Base-by-base conservation (phyloP, 2,888 invertebrate genomes). In the Choreutis nemorana region DNA sequence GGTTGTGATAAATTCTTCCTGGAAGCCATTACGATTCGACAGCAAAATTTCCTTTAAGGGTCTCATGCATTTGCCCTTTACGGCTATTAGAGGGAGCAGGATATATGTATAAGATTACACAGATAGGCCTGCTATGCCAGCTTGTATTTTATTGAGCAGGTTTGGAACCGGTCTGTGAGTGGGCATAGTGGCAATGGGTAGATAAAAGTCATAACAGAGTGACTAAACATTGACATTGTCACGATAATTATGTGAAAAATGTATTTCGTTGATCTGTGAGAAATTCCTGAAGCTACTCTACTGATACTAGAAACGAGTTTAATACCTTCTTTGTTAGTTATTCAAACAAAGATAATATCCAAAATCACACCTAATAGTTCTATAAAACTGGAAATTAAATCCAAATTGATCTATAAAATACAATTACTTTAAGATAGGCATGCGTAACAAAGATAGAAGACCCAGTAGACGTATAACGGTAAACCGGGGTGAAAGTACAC, bases 121-220 rank as follows among this genome's bases (percentile, higher is more conserved):
- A 48, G 62, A 64, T 67, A 59, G 50, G 45, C 49, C 46, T 46
- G 55, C 51, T n/a, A 51, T 44, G 41, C 37, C 36, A 44, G 48
- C 49, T 23, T 49, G 50, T 59, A 56, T 58, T 54, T 49, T 58
- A 59, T 54, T 52, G 53, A 52, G 50, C 49, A 38, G 39, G 23
- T 11, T 23, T 8, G 23, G 12, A 24, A 26, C 13, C 15, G 26
- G 26, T 14, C 13, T n/a, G 13, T 15, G 26, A 50, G 45, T 55
- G 50, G 52, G 42, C 47, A 37, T 44, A 45, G 56, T 63, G n/a
- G n/a, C n/a, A n/a, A n/a, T n/a, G 63, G 63, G 60, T 65, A 68
- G 67, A 70, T 64, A 64, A 53, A 64, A 64, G 65, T 62, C 62
- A 59, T 65, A 71, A 66, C 67, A 59, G 61, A 53, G 56, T 55